phyloP scores from a whole-genome alignment of 2,797 vertebrate genomes.

The Hybognathus amarus region DNA sequence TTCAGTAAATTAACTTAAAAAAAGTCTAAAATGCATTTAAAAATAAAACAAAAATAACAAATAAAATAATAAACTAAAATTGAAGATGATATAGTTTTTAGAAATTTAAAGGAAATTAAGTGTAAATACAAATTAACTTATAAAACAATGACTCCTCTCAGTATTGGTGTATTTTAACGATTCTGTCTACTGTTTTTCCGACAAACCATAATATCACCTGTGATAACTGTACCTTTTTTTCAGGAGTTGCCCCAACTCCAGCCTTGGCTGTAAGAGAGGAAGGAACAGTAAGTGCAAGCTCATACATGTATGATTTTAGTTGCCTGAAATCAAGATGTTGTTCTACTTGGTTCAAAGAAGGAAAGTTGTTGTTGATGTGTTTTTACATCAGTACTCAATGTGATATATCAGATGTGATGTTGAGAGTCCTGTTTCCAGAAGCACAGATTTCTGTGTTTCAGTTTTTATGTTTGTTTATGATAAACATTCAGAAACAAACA shows the following conservation, averaged over 20 bases:
- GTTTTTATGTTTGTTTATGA: slow-evolving; percentile 22
- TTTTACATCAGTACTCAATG: slow-evolving; percentile 5
- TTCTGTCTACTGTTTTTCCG: background rate
- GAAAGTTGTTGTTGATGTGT: slow-evolving; percentile 1
- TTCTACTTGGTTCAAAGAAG: slow-evolving; percentile 14
- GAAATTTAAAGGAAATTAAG: background rate
- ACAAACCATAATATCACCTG: background rate
- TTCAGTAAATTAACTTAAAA: background rate
- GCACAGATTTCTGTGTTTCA: background rate
- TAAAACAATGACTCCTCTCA: background rate
- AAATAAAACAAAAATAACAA: slow-evolving; percentile 20
- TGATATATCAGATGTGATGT: slow-evolving; percentile 2
- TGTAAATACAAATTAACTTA: slow-evolving; percentile 10
- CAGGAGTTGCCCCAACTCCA: slow-evolving; percentile 50
- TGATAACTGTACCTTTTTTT: slow-evolving; percentile 60
- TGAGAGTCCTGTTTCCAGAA: slow-evolving; percentile 1
- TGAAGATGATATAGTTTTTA: background rate
- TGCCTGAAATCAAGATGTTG: background rate
- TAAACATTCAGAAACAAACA: slow-evolving; percentile 6
- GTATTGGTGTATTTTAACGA: background rate
- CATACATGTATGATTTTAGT: background rate
- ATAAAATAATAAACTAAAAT: slow-evolving; percentile 6
- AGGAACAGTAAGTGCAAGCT: slow-evolving; percentile 29
- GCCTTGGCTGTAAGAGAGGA: slow-evolving; percentile 55
- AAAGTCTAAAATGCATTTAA: background rate